Conservation (phyloP, 2,113 vertebrate species). For the Epinephelus lanceolatus region DNA sequence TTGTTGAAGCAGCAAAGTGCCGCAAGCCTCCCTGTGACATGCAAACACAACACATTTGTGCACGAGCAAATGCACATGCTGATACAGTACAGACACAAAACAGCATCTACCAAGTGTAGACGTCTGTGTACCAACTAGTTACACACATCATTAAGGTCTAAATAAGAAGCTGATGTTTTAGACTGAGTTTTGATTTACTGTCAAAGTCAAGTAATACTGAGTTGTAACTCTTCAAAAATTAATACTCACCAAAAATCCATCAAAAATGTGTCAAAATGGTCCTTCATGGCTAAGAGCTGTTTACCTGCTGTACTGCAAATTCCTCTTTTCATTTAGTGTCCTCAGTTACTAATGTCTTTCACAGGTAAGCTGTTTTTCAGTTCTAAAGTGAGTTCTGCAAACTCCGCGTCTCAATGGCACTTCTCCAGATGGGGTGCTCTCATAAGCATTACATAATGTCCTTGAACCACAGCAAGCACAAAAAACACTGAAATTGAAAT, state of each 20-base stretch:
- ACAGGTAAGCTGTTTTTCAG: slow-evolving; percentile 49
- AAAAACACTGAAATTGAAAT: slow-evolving; percentile 55
- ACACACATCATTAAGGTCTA: no score
- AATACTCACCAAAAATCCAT: slow-evolving; percentile 16
- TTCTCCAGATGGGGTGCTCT: slow-evolving; percentile 78
- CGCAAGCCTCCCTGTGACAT: slow-evolving; percentile 22
- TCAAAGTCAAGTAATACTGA: no score
- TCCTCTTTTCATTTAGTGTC: slow-evolving; percentile 31
- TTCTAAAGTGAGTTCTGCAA: slow-evolving; percentile 64
- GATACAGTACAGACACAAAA: slow-evolving; percentile 22
- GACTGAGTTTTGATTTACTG: no score
- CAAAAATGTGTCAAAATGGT: background rate
- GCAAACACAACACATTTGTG: slow-evolving; percentile 43
- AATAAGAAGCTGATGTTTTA: no score
- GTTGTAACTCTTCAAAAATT: background rate
- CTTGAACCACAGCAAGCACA: slow-evolving; percentile 73
- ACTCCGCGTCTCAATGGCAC: slow-evolving; percentile 69
- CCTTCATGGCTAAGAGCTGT: background rate
- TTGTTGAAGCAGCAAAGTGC: slow-evolving; percentile 48
- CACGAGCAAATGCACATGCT: slow-evolving; percentile 21
- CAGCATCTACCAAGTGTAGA: slow-evolving; percentile 5
- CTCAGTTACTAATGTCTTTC: slow-evolving; percentile 59
- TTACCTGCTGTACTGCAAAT: slow-evolving; percentile 12
- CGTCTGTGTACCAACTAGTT: background rate
- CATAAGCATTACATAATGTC: slow-evolving; percentile 77